phyloP scores from a whole-genome alignment of 2,113 vertebrate species.

The Oreochromis tanganicae region DNA sequence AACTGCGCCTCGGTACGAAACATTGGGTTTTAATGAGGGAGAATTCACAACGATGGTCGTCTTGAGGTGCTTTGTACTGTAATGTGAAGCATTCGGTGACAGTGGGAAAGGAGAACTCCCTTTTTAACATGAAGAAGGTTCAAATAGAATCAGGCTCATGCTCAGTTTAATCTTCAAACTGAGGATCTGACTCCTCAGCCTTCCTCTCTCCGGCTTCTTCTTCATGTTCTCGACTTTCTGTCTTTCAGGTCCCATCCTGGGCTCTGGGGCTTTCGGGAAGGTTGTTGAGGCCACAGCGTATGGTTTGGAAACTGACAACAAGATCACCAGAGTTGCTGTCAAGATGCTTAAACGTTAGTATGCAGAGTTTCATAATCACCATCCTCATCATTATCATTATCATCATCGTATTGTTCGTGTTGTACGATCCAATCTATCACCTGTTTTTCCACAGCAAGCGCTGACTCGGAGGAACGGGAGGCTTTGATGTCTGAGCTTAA shows the following conservation, averaged over 20 bases:
- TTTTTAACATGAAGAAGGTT: not conserved
- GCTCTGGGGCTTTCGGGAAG: conserved; percentile 94
- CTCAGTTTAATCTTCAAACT: not conserved
- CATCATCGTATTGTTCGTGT: not conserved
- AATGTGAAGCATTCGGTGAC: not conserved
- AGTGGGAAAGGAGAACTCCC: not conserved
- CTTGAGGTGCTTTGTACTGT: not conserved
- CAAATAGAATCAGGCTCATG: not conserved
- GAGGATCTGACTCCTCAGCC: not conserved
- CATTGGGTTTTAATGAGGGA: not conserved
- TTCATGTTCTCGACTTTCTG: not conserved
- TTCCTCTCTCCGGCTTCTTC: not conserved
- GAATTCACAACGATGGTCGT: not conserved
- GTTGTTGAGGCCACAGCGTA: conserved; percentile 92
- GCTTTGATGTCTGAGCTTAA: conserved; percentile 97
- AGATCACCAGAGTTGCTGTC: conserved; percentile 86
- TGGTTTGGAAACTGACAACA: conserved; percentile 81
- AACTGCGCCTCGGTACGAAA: conserved; percentile 85
- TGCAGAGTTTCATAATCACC: not conserved
- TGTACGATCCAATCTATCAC: not conserved
- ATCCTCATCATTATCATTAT: not conserved
- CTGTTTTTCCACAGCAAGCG: conserved; percentile 74
- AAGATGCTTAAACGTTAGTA: conserved; percentile 97
- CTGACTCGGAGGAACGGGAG: conserved; percentile 87
- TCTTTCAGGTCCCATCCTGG: conserved; percentile 83